These are phyloP conservation scores for Petromus typicus DNA, from an alignment of 2,113 vertebrate genomes.

Conservation along the genomic window DNA sequence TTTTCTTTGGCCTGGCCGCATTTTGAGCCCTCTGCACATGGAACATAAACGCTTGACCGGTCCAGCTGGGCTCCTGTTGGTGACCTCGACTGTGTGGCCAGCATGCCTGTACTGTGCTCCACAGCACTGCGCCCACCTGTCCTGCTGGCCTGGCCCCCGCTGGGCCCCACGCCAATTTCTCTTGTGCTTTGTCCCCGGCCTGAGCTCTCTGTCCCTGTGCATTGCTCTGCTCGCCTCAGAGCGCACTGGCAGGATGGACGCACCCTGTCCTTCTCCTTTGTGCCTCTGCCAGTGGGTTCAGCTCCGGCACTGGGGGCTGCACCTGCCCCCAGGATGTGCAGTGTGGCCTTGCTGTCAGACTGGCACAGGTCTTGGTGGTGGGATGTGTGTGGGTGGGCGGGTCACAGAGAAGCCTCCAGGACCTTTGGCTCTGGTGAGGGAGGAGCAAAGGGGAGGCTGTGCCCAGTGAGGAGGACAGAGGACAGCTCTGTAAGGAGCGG, in stretches of 20 bases:
- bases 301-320: too few relatives aligned
- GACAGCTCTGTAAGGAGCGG: fast-evolving
- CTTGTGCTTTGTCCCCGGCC: fast-evolving
- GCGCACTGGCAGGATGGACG: neutral
- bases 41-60: fast-evolving
- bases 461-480: too few relatives aligned
- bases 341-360: neutral
- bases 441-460: neutral
- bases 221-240: neutral
- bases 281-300: fast-evolving
- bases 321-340: too few relatives aligned
- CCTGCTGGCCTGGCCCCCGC: neutral
- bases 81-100: fast-evolving
- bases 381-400: fast-evolving
- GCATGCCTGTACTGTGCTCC: too few relatives aligned
- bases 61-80: fast-evolving
- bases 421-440: neutral
- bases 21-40: neutral
- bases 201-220: neutral
- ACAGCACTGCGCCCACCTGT: too few relatives aligned
- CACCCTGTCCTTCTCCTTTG: too few relatives aligned
- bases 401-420: neutral
- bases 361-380: fast-evolving
- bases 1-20: neutral
- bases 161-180: too few relatives aligned